These are phyloP conservation scores for Phrixothrix hirtus DNA, from an alignment of 2,888 invertebrate genomes.

Conservation along the genomic window DNA sequence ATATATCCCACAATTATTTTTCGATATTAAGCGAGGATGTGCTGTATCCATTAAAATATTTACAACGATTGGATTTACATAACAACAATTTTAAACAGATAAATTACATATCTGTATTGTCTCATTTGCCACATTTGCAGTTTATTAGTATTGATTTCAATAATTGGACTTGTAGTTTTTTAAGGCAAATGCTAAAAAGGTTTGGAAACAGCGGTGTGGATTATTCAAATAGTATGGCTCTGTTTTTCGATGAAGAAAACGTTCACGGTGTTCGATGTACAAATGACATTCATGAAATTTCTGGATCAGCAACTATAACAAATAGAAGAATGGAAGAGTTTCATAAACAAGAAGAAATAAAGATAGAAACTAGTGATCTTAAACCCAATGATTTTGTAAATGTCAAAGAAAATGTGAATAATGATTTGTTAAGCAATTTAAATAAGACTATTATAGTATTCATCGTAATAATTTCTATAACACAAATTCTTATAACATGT, in stretches of 20 bases:
- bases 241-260: neutral
- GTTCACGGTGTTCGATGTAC: neutral
- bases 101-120: neutral
- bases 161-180: constrained; percentile 8
- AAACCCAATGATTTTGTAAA: too few relatives aligned
- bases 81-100: neutral
- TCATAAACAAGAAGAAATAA: too few relatives aligned
- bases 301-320: too few relatives aligned
- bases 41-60: neutral
- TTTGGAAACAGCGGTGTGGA: neutral
- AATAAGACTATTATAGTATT: too few relatives aligned
- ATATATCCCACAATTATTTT: constrained; percentile 5
- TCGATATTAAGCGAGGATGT: neutral
- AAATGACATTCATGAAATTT: too few relatives aligned
- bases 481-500: too few relatives aligned
- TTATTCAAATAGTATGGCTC: neutral
- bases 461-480: too few relatives aligned
- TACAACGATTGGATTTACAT: neutral
- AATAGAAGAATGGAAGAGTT: too few relatives aligned
- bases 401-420: too few relatives aligned
- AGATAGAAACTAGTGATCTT: too few relatives aligned
- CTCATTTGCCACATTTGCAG: neutral
- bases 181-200: constrained; percentile 1
- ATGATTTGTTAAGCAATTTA: too few relatives aligned
- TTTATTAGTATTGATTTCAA: constrained; percentile 4